Percentiles rank a stretch among this genome's conserved stretches.
Conservation (phyloP, 2,797 vertebrate species). For the Thunnus albacares region DNA sequence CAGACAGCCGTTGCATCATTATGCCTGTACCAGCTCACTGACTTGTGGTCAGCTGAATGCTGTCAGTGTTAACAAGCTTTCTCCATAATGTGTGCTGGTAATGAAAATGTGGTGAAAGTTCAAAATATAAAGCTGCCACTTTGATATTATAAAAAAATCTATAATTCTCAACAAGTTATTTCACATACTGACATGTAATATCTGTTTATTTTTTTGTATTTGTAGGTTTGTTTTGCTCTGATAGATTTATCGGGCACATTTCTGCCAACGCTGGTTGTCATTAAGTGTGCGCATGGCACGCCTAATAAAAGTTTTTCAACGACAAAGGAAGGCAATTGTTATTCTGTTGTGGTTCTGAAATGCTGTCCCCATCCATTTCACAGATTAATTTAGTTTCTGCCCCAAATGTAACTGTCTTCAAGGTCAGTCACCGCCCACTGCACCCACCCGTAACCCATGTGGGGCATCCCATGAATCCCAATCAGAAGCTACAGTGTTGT, state of each 20-base stretch:
- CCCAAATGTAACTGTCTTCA: neutral
- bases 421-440: neutral
- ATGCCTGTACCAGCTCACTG: neutral
- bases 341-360: neutral
- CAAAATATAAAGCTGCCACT: neutral
- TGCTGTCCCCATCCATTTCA: neutral
- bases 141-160: neutral
- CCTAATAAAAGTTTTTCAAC: conserved; percentile 71
- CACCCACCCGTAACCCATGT: neutral
- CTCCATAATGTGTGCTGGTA: neutral
- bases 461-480: neutral
- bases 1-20: neutral
- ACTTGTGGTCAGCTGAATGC: conserved; percentile 11
- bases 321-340: neutral
- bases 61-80: neutral
- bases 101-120: neutral
- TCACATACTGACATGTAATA: conserved; percentile 3
- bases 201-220: conserved; percentile 15
- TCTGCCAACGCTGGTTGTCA: conserved; percentile 50
- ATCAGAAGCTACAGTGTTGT: neutral
- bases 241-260: conserved; percentile 15
- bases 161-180: neutral
- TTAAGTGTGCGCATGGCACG: conserved; percentile 47
- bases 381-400: neutral
- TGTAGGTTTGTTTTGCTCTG: conserved; percentile 25